Conservation (phyloP, 2,113 vertebrate species). For the Acrocephalus kingi region DNA sequence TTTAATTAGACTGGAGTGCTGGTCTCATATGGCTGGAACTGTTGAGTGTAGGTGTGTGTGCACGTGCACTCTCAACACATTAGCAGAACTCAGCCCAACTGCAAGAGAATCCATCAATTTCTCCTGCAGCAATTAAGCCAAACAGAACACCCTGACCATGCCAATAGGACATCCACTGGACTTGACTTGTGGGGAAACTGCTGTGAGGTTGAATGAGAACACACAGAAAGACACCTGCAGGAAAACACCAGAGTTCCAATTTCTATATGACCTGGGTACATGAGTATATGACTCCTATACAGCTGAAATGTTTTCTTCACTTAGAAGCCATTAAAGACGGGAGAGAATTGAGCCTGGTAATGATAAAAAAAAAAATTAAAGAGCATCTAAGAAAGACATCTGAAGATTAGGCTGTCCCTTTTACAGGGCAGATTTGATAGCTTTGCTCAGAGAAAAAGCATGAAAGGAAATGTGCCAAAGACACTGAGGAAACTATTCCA, state of each 20-base stretch:
- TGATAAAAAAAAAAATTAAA: background rate
- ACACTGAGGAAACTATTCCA: background rate
- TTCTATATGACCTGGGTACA: background rate
- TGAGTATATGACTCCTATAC: rapidly evolving
- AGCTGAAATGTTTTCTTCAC: background rate
- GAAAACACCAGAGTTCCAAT: background rate
- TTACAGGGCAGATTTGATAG: background rate
- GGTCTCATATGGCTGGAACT: conserved; percentile 8
- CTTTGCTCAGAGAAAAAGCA: background rate
- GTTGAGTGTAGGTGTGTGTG: conserved; percentile 9
- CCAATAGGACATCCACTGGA: background rate
- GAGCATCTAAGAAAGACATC: background rate
- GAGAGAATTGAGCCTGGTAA: background rate
- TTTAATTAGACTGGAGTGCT: conserved; percentile 44
- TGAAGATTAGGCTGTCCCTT: background rate
- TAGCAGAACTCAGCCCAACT: background rate
- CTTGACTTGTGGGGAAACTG: background rate
- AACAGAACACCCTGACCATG: background rate
- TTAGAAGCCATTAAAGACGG: background rate
- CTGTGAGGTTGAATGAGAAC: background rate
- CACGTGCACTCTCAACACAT: background rate
- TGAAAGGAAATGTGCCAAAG: background rate
- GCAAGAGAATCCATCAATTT: background rate
- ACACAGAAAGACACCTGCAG: background rate
- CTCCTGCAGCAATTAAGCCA: background rate